phyloP scores from a whole-genome alignment of 2,797 vertebrate species.

The Myiotriccus ornatus region DNA sequence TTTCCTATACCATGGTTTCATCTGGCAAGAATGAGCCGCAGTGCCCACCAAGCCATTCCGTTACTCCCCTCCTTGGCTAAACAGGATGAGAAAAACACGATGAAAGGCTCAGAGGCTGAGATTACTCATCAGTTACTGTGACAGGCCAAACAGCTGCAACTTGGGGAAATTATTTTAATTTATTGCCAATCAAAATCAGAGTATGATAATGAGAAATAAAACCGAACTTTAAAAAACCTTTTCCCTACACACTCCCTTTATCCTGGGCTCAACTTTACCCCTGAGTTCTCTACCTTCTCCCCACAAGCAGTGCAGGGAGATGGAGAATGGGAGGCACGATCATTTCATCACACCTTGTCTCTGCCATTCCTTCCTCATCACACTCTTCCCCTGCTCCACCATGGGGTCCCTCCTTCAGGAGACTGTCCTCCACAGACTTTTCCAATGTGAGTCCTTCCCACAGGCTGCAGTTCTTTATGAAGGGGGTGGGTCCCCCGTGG shows the following conservation, averaged over 20 bases:
- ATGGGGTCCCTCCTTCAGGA: not conserved
- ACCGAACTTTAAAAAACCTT: not conserved
- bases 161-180: not conserved
- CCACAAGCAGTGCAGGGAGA: not conserved
- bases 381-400: not conserved
- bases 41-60: not conserved
- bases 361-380: not conserved
- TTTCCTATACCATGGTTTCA: not conserved
- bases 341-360: not conserved
- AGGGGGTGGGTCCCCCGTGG: no score
- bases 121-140: not conserved
- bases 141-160: not conserved
- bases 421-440: not conserved
- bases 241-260: not conserved
- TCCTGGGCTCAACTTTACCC: not conserved
- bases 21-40: not conserved
- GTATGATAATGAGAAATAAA: not conserved
- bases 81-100: not conserved
- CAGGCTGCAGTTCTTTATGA: fast-evolving
- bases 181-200: not conserved
- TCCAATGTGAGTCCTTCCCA: not conserved
- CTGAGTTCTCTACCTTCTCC: not conserved
- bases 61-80: not conserved
- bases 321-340: not conserved
- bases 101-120: not conserved